Percentiles rank a stretch among this genome's conserved stretches.
These are phyloP conservation scores for Metacarcinus magister DNA, from an alignment of 2,888 invertebrate genomes.

Conservation along the genomic window DNA sequence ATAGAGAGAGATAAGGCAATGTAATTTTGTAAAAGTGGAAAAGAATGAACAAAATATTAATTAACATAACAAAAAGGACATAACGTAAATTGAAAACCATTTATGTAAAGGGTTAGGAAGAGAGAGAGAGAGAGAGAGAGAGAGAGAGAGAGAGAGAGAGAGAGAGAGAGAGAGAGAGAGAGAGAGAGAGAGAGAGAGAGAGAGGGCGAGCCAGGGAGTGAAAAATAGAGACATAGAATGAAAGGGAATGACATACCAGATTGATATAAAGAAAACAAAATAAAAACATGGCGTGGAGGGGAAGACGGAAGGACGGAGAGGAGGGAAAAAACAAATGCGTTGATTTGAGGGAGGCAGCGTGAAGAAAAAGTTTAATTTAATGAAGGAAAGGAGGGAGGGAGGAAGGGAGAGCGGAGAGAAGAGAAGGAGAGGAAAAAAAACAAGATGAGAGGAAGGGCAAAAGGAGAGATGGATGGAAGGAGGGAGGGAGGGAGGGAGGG, in stretches of 20 bases:
- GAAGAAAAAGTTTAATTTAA: constrained; percentile 38
- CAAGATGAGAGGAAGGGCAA: neutral
- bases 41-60: no score
- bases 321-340: constrained; percentile 7
- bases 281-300: neutral
- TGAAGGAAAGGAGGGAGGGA: neutral
- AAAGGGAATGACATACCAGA: neutral
- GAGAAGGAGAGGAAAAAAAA: neutral
- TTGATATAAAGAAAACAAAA: no score
- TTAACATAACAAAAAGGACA: neutral
- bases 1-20: no score
- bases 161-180: neutral
- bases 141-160: neutral
- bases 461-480: neutral
- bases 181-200: neutral
- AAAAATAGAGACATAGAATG: no score
- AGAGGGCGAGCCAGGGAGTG: neutral
- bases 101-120: no score
- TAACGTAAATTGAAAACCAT: neutral
- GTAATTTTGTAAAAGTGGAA: no score
- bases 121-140: neutral
- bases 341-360: neutral
- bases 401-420: neutral
- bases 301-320: neutral
- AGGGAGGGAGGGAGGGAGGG: neutral